These are phyloP conservation scores for Budorcas taxicolor DNA, from an alignment of 2,113 vertebrate species.

Conservation along the genomic window DNA sequence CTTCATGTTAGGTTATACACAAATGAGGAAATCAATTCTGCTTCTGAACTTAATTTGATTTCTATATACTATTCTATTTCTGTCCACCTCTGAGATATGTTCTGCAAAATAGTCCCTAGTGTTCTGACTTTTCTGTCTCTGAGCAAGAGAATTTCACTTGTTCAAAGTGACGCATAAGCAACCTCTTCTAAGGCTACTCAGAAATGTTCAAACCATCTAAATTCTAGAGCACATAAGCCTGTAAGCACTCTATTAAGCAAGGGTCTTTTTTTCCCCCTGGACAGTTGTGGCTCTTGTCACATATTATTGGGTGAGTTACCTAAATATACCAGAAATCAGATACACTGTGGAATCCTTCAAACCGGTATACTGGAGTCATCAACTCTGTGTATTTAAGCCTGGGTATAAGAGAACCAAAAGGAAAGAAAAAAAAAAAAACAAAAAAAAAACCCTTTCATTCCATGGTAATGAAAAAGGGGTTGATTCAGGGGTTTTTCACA, in stretches of 20 bases:
- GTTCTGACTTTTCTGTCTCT: neutral
- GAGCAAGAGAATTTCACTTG: neutral
- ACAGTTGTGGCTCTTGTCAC: neutral
- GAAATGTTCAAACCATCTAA: neutral
- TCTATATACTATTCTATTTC: neutral
- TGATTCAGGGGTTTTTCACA: neutral
- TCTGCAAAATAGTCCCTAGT: neutral
- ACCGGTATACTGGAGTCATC: neutral
- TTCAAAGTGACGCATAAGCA: neutral
- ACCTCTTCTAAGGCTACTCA: neutral
- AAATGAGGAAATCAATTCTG: neutral
- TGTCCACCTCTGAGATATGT: neutral
- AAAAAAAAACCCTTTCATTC: neutral
- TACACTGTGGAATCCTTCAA: neutral
- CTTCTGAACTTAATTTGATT: neutral
- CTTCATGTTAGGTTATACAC: neutral
- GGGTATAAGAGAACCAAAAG: neutral
- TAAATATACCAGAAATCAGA: neutral
- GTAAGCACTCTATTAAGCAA: neutral
- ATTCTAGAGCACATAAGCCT: neutral
- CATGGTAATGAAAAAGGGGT: neutral
- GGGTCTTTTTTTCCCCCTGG: fast-evolving
- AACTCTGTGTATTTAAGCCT: neutral
- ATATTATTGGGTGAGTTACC: neutral
- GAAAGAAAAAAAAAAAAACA: neutral